Base-by-base conservation (phyloP, 1,140 invertebrate species). In the Galleria mellonella region DNA sequence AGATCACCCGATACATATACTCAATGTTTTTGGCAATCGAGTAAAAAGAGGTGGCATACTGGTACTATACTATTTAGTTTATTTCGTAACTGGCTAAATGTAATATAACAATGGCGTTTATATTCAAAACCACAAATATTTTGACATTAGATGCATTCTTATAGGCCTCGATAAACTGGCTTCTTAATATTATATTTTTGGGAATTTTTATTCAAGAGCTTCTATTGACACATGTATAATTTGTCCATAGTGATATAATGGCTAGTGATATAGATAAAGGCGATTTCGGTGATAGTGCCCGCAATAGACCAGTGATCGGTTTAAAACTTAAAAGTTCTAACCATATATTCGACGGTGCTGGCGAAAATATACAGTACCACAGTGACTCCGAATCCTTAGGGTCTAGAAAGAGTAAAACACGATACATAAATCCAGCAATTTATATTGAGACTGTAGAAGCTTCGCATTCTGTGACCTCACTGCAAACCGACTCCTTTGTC, bases 381-480 rank as follows among this genome's bases (percentile, higher is more conserved):
- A 85, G 82, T 49, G 82, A 85, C 43, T 76, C 75, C 0, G 81
- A 85, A 43, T 85, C 82, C 0, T 14, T 59, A 5, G 66, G 48
- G 0, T 81, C 78, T 4, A 61, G 62, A 31, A 78, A 78, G 36
- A 83, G 72, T 53, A 79, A 76, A 50, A 77, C 76, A 13, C 70
- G 82, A n/a, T 85, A 79, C 38, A 77, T 85, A 38, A 85, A 85
- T 44, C 73, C 82, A 0, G 82, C 82, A 8, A 85, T 85, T 32
- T 82, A 60, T 31, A 67, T 83, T 0, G 82, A 85, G 39, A 64
- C 65, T 11, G 64, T 83, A 0, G 78, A 84, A 38, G 49, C 72
- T 0, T 62, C 70, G 0, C 75, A 72, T 17, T 85, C 82, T 1
- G 72, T 69, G 45, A 82, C 70, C 4, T 83, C 78, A 30, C 39